These are phyloP conservation scores for Sebastes melanostomus DNA, from an alignment of 2,797 vertebrate species.

Conservation along the genomic window DNA sequence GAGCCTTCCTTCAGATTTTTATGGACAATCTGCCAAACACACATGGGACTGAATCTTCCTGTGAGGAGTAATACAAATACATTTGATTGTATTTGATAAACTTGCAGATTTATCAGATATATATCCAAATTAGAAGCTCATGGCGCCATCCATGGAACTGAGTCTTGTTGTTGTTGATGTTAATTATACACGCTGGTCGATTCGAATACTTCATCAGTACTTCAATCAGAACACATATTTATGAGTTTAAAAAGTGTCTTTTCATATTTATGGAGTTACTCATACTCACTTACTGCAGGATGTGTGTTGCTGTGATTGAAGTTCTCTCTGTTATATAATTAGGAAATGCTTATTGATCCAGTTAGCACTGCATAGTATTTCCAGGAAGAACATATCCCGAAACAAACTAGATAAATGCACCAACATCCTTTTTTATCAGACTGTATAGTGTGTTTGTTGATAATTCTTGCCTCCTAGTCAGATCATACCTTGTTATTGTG, in stretches of 20 bases:
- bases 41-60: not conserved
- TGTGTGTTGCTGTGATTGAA: not conserved
- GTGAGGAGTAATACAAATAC: not conserved
- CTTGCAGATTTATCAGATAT: not conserved
- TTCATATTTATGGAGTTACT: not conserved
- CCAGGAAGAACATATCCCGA: not conserved
- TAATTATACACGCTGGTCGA: not conserved
- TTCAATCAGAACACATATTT: not conserved
- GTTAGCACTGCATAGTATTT: not conserved
- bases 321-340: not conserved
- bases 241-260: not conserved
- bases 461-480: not conserved
- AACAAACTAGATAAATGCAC: not conserved
- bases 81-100: not conserved
- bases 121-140: not conserved
- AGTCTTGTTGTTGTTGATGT: not conserved
- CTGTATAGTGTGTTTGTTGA: not conserved
- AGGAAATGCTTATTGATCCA: not conserved
- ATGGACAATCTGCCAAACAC: not conserved
- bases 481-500: not conserved
- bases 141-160: not conserved
- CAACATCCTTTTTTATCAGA: not conserved
- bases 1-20: not conserved
- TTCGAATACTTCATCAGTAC: too few species aligned
- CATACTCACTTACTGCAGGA: not conserved